Evolutionary conservation across 2,797 vertebrate genomes (phyloP).

Genomic region (Pseudochirops cupreus): DNA sequence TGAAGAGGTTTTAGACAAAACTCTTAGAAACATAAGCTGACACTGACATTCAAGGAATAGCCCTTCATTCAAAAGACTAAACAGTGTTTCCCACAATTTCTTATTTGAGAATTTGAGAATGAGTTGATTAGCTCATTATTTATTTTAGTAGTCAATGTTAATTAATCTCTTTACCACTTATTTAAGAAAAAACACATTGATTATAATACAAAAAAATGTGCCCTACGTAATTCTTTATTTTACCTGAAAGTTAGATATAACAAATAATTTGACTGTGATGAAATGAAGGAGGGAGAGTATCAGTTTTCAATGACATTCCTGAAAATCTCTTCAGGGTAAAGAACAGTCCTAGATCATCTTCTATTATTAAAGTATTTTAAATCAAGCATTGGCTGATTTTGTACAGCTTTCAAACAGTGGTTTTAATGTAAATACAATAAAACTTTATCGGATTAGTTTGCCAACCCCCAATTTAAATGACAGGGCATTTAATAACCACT

Average conservation of each 20-base stretch:
- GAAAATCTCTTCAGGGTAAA: neutral
- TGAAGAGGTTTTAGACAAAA: neutral
- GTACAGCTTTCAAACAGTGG: too few relatives aligned
- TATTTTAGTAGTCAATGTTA: too few relatives aligned
- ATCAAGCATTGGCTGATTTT: neutral
- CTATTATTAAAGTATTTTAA: neutral
- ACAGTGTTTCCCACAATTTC: neutral
- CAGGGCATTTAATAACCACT: slow-evolving; percentile 21
- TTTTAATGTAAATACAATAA: neutral
- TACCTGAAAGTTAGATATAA: neutral
- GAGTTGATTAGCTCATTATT: too few relatives aligned
- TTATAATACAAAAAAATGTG: too few relatives aligned
- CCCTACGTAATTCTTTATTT: neutral
- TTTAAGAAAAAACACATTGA: too few relatives aligned
- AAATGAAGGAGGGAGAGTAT: neutral
- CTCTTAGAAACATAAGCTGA: neutral
- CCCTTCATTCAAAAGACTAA: neutral
- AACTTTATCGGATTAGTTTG: neutral
- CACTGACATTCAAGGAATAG: neutral
- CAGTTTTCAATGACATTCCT: neutral
- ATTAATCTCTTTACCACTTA: too few relatives aligned
- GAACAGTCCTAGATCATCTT: neutral
- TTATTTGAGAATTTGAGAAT: neutral
- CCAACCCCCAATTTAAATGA: neutral
- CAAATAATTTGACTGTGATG: neutral